Conservation (phyloP, 2,797 vertebrate genomes). For the Odontamblyopus rebecca region DNA sequence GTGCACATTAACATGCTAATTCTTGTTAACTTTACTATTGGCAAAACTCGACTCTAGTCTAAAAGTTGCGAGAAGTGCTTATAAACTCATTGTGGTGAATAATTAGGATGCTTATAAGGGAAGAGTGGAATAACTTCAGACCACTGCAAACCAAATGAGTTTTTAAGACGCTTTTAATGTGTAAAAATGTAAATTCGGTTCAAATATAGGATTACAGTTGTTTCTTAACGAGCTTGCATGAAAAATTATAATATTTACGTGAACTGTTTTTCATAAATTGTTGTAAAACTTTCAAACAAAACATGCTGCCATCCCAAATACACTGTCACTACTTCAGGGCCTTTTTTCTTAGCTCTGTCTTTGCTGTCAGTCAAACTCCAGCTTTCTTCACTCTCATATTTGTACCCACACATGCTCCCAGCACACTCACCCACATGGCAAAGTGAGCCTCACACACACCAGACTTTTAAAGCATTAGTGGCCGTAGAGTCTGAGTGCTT, state of each 20-base stretch:
- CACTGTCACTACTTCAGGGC: background rate
- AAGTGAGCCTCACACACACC: constrained; percentile 49
- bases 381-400: background rate
- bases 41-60: too few species aligned
- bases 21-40: too few species aligned
- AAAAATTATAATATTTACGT: background rate
- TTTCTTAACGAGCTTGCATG: background rate
- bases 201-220: background rate
- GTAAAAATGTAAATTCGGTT: background rate
- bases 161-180: background rate
- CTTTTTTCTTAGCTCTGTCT: background rate
- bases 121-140: too few species aligned
- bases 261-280: background rate
- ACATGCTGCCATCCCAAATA: background rate
- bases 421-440: constrained; percentile 40
- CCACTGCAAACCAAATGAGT: too few species aligned
- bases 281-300: background rate
- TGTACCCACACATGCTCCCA: background rate
- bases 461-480: constrained; percentile 59
- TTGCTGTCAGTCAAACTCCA: background rate
- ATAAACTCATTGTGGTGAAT: too few species aligned
- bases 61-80: too few species aligned
- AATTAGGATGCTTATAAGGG: too few species aligned
- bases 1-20: too few species aligned
- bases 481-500: constrained; percentile 25